Base-by-base conservation (phyloP, 2,113 vertebrate genomes). In the Boulengeromyrus knoepffleri region DNA sequence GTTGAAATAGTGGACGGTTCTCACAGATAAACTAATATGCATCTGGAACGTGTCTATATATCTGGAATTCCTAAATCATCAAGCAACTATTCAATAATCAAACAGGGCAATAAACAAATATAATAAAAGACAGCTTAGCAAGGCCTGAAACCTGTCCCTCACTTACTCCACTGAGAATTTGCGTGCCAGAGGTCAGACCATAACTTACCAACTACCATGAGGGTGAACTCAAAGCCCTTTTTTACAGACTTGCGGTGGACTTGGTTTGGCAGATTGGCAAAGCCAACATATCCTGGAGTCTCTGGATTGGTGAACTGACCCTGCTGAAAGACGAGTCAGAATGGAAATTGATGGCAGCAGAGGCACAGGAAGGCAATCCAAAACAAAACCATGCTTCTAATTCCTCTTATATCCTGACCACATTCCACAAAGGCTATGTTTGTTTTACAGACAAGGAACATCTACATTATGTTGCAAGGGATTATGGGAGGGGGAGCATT, bases 221-320 rank as follows among this genome's bases (percentile, higher is more conserved):
- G 96, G 1, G 99, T 99, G 93, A 99, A 99, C 93, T 99, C 99
- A 93, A 99, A 99, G 1, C 99, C 99, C 86, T 99, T 99, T 91
- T 99, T 99, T 88, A 99, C 99, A 7, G 99, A 99, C 93, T 99
- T 99, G 47, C 99, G 97, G 91, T 99, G 99, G 93, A 99, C 99
- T 94, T 99, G 99, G 92, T 99, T 99, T 36, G 99, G 99, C 91
- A 99, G 97, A 92, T 99, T 99, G 90, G 98, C 98, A 90, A 99
- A 99, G 90, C 99, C 99, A 90, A 99, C 99, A 89, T 99, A 99
- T 52, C 99, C 98, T 3, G 99, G 98, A 27, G 98, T 99, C 95
- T 99, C 99, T 52, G 98, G 98, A 92, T 99, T 99, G 92, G 96
- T 96, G 93, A 99, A 98, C 85, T 99, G 98, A 74, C 97, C 95